Percentiles rank a stretch among this genome's conserved stretches.
phyloP scores from a whole-genome alignment of 2,797 vertebrate species.

The Pterois miles region DNA sequence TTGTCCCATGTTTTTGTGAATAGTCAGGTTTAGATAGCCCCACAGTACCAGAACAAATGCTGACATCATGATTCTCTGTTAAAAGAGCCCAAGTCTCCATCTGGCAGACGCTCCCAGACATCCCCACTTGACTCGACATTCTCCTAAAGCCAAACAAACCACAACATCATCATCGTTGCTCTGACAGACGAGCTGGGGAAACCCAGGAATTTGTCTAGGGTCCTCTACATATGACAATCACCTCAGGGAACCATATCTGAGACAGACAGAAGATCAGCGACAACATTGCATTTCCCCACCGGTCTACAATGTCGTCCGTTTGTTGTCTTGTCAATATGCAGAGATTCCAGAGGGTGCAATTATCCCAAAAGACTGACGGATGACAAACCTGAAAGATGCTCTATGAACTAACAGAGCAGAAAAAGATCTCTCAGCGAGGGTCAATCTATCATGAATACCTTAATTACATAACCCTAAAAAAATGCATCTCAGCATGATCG shows the following conservation, averaged over 20 bases:
- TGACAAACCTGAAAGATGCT: background rate
- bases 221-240: constrained; percentile 44
- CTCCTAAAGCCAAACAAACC: constrained; percentile 47
- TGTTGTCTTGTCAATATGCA: constrained; percentile 45
- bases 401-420: background rate
- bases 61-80: constrained; percentile 12
- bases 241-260: background rate
- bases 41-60: constrained; percentile 15
- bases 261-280: constrained; percentile 29
- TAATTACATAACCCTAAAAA: background rate
- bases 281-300: background rate
- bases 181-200: constrained; percentile 48
- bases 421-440: background rate
- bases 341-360: constrained; percentile 43
- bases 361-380: constrained; percentile 39
- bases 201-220: constrained; percentile 47
- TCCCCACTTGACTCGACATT: constrained; percentile 42
- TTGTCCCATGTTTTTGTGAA: background rate
- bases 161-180: constrained; percentile 26
- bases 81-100: background rate
- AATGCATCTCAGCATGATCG: constrained; percentile 7
- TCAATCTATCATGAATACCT: constrained; percentile 14
- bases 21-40: background rate
- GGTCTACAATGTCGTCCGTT: constrained; percentile 29
- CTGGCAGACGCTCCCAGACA: constrained; percentile 43